Evolutionary conservation across 2,797 vertebrate genomes (phyloP).

Genomic region (Tolypeutes matacus): DNA sequence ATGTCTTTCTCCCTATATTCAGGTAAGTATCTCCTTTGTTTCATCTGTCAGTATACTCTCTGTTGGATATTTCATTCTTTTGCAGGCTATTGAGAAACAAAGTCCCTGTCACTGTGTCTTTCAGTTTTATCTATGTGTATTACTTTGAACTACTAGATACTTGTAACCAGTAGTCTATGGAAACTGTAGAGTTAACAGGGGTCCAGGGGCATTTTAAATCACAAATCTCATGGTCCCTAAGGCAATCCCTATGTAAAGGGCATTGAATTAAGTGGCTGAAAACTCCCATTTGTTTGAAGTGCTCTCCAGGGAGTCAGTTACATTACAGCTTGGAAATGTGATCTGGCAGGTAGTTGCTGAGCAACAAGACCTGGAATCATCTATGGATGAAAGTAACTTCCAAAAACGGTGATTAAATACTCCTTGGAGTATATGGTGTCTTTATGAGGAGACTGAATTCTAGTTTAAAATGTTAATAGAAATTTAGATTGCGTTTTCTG

Average conservation of each 20-base stretch:
- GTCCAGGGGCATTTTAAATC: constrained; percentile 61
- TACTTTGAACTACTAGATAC: constrained; percentile 33
- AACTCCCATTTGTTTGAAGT: constrained; percentile 76
- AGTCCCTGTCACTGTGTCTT: not conserved
- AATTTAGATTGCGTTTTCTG: constrained; percentile 15
- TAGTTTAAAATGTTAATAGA: constrained; percentile 54
- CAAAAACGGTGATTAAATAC: constrained; percentile 59
- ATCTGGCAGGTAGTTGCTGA: constrained; percentile 74
- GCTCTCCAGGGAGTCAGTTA: constrained; percentile 71
- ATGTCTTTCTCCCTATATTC: constrained; percentile 12
- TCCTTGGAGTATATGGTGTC: not conserved
- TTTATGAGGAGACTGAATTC: constrained; percentile 48
- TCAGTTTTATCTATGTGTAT: not conserved
- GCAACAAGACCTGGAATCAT: constrained; percentile 68
- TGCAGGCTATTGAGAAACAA: constrained; percentile 28
- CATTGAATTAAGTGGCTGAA: constrained; percentile 74
- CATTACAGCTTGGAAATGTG: constrained; percentile 73
- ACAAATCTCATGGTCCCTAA: constrained; percentile 64
- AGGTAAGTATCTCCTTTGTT: not conserved
- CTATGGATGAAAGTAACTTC: constrained; percentile 52
- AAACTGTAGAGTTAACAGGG: constrained; percentile 67
- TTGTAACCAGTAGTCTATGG: constrained; percentile 23
- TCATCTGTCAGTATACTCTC: not conserved
- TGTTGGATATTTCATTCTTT: constrained; percentile 11
- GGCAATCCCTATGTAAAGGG: constrained; percentile 74